Percentiles rank a stretch among this genome's conserved stretches.
Conservation (phyloP, 2,113 vertebrate genomes). For the Corvus moneduloides region DNA sequence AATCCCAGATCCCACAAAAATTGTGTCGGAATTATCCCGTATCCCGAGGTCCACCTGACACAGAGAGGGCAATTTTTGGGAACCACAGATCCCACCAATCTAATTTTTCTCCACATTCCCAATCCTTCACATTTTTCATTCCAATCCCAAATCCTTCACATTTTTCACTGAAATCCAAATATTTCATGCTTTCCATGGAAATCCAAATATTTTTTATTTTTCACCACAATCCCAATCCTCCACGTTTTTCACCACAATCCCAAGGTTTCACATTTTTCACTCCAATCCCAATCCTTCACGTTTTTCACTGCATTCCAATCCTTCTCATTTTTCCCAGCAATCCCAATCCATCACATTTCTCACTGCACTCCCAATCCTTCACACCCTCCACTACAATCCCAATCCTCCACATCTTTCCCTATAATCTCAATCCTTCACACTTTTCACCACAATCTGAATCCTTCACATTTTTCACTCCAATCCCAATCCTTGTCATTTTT, state of each 20-base stretch:
- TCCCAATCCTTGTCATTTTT: neutral
- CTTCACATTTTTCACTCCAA: neutral
- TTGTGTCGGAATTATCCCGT: neutral
- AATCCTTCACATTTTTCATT: neutral
- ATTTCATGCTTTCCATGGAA: no score
- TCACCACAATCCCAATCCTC: neutral
- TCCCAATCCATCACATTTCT: no score
- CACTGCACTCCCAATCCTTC: fast-evolving
- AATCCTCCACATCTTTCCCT: fast-evolving
- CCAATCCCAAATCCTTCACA: neutral
- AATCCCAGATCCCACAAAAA: neutral
- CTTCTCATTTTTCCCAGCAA: no score
- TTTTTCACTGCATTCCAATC: neutral
- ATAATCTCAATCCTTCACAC: neutral
- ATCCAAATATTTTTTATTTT: neutral
- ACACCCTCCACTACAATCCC: fast-evolving
- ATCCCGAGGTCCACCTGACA: neutral
- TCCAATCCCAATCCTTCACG: no score
- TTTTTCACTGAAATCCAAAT: neutral
- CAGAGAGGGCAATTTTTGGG: no score
- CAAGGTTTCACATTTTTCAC: no score
- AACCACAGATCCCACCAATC: neutral
- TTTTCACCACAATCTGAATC: fast-evolving
- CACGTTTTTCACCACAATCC: neutral
- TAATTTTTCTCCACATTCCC: no score